Evolutionary conservation across 30 jellyfish, hydroid and myxozoan genomes (phyloP).

Genomic region (Aurelia coerulea): DNA sequence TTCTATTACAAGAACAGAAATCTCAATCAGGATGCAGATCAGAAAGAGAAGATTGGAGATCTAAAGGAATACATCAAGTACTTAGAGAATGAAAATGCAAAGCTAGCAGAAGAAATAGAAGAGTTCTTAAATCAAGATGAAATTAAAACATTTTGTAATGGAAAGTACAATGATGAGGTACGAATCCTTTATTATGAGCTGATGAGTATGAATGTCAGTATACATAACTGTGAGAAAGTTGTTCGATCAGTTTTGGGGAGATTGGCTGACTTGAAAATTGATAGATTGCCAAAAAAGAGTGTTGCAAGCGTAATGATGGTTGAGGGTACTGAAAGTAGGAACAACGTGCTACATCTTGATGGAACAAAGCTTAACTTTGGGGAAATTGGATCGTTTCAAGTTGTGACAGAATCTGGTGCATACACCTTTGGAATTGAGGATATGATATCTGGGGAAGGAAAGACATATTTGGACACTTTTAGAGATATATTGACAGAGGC

Average conservation of each 20-base stretch:
- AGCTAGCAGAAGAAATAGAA: constrained; percentile 13
- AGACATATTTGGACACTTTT: constrained; percentile 8
- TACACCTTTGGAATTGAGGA: constrained; percentile 25
- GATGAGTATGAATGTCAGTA: constrained; percentile 10
- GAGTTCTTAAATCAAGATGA: constrained; percentile 6
- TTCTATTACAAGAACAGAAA: background rate
- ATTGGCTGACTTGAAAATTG: constrained; percentile 1
- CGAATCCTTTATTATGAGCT: constrained; percentile 24
- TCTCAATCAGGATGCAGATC: no score
- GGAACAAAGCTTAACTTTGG: constrained; percentile 33
- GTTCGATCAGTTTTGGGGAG: constrained; percentile 22
- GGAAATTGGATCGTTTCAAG: constrained; percentile 35
- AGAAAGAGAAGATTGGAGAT: background rate
- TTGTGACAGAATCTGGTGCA: constrained; percentile 25
- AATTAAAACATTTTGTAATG: constrained; percentile 1
- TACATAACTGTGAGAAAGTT: constrained; percentile 6
- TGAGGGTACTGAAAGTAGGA: constrained; percentile 16
- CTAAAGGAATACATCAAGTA: background rate
- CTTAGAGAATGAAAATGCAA: no score
- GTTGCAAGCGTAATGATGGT: constrained; percentile 25
- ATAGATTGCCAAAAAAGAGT: constrained; percentile 32
- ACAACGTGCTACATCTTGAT: constrained; percentile 28
- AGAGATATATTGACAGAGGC: constrained; percentile 4
- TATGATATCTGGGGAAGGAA: constrained; percentile 24
- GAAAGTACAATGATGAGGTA: constrained; percentile 9